Base-by-base conservation (phyloP, 1,140 invertebrate species). In the Linepithema humile region DNA sequence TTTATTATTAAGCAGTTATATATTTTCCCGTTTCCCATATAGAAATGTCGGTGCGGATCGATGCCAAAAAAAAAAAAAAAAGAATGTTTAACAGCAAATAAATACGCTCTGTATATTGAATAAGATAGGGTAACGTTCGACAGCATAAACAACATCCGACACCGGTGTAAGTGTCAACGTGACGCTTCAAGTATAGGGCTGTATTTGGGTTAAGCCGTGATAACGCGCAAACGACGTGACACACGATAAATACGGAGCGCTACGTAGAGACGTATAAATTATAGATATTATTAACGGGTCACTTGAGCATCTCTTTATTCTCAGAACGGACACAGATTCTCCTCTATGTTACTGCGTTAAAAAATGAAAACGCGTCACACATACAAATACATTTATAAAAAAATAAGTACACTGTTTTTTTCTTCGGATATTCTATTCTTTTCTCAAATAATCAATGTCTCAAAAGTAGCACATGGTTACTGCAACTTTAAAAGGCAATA, bases 171-270 rank as follows among this genome's bases (percentile, higher is more conserved):
- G 1, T 17, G 10, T 43, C 12, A 10, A 57, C 29, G 45, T 12
- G 32, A 3, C 35, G 32, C 10, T 10, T 50, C 50, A 69, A 43
- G 72, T 62, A 29, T 57, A 72, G 70, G 43, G 55, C 75, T 86
- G 70, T 86, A 86, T 88, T 83, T 78, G 23, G 80, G 80, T 86
- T 86, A 78, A 86, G 57, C 85, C 59, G 20, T 26, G 72, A 83
- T 69, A 83, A 77, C 72, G 57, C 40, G 57, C 40, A 53, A 40
- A 26, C 59, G 74, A 74, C 85, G 43, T 60, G 70, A 62, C 35
- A 64, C 32, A 60, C 60, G 85, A 83, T 83, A 85, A 87, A 64
- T 83, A 75, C 55, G 45, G 17, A 73, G 40, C 26, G 20, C 3
- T 48, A 26, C 38, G 57, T 40, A 32, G 17, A 4, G 55, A 73